phyloP scores from a whole-genome alignment of 1,140 invertebrate genomes.

The Zophobas atratus region DNA sequence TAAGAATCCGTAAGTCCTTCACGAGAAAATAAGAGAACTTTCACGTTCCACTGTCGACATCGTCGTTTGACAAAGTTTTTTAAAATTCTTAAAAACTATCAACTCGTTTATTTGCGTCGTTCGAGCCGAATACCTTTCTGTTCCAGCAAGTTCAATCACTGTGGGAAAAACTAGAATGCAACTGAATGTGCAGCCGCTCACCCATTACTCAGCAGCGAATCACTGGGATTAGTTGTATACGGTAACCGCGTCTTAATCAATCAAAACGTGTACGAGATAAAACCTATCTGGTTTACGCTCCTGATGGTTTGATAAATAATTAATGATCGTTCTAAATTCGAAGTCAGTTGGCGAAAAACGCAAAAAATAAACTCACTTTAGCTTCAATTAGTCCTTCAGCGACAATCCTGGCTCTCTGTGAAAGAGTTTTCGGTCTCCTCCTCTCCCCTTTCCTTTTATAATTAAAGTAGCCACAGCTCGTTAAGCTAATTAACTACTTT shows the following conservation, averaged over 20 bases:
- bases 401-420: neutral
- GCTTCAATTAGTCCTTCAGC: constrained; percentile 6
- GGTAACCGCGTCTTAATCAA: constrained; percentile 39
- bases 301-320: constrained; percentile 28
- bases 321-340: constrained; percentile 19
- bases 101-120: too few species aligned
- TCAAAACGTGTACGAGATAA: constrained; percentile 38
- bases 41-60: too few species aligned
- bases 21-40: too few species aligned
- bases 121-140: too few species aligned
- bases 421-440: constrained; percentile 13
- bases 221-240: constrained; percentile 26
- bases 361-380: constrained; percentile 10
- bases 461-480: constrained; percentile 58
- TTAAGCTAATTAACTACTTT: constrained; percentile 58
- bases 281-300: constrained; percentile 18
- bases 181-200: constrained; percentile 29
- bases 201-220: constrained; percentile 26
- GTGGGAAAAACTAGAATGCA: constrained; percentile 35
- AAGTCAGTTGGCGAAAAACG: neutral
- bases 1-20: too few species aligned
- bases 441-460: constrained; percentile 45
- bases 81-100: too few species aligned
- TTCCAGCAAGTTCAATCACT: neutral
- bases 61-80: too few species aligned